Evolutionary conservation across 1,140 invertebrate genomes (phyloP).

Genomic region (Achroia grisella): DNA sequence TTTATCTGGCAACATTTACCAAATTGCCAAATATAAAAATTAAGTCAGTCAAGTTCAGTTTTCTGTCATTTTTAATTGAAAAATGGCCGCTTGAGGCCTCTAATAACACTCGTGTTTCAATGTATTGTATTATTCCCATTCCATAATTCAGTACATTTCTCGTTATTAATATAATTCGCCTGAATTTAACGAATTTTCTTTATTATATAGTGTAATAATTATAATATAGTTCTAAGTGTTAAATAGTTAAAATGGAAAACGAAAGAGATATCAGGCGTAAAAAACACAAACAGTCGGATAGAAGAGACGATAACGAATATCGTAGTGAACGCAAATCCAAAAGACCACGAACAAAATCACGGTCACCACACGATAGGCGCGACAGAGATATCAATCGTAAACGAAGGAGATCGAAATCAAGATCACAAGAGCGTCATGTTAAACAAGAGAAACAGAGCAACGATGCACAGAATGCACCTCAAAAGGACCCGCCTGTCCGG

Average conservation of each 20-base stretch:
- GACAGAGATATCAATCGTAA: conserved; percentile 42
- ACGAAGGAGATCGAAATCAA: conserved; percentile 44
- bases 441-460: conserved; percentile 35
- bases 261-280: conserved; percentile 39
- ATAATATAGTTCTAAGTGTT: too few species aligned
- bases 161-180: too few species aligned
- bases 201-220: too few species aligned
- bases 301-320: conserved; percentile 28
- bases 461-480: conserved; percentile 18
- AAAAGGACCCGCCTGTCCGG: conserved; percentile 29
- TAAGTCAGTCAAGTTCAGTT: too few species aligned
- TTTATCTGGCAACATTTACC: too few species aligned
- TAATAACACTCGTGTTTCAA: too few species aligned
- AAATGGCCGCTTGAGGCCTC: too few species aligned
- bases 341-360: conserved; percentile 41
- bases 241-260: conserved; percentile 27
- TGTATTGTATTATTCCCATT: too few species aligned
- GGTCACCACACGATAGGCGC: conserved; percentile 23
- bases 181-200: too few species aligned
- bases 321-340: conserved; percentile 38
- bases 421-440: conserved; percentile 20
- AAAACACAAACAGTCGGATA: conserved; percentile 35
- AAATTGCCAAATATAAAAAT: too few species aligned
- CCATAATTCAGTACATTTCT: too few species aligned
- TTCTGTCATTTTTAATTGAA: too few species aligned